Evolutionary conservation across 1,140 invertebrate species (phyloP), one percentile per base, ranked within the genome.

Genomic region (Drosophila gunungcola): DNA sequence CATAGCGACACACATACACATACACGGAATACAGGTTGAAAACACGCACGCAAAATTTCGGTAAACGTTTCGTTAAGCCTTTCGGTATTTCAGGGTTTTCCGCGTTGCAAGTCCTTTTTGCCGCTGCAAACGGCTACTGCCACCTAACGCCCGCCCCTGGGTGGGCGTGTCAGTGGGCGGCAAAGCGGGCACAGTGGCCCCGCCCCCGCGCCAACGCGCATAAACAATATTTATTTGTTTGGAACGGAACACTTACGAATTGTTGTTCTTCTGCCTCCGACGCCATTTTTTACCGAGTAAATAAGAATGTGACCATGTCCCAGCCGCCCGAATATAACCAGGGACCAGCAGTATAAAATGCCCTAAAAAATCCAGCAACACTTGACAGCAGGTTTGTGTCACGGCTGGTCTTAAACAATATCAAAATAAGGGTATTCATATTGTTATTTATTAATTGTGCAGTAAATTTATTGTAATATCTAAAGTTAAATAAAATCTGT

Each of bases 21-120:
- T 25, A 32, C 54, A 48, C 48, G n/a, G 41, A 58, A 77, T 68
- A 58, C 73, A 77, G 62, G 62, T 76, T 65, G 65, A 65, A 75
- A 65, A 68, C 61, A 75, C 53, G 52, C 60, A 75, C 49, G 68
- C 56, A 29, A 61, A 61, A 52, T 61, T 73, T 73, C 54, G 68
- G 46, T 72, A 39, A 54, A 48, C 42, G 36, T 27, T 70, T 56
- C 36, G 27, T 38, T 65, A 12, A 38, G 27, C 11, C 21, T 69
- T 54, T 29, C 13, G 9, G 21, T 36, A 29, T 12, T 48, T 48
- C n/a, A 43, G 42, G 42, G 13, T 43, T 21, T 46, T 46, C 25
- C 25, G 38, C n/a, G 21, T 29, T 48, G 10, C 45, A 29, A 48
- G 25, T 48, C 45, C 45, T 29, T n/a, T 48, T 12, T 46, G 1